These are phyloP conservation scores for Phenganax subtilis DNA, from an alignment of 92 coral and sea anemone species.

Conservation along the genomic window DNA sequence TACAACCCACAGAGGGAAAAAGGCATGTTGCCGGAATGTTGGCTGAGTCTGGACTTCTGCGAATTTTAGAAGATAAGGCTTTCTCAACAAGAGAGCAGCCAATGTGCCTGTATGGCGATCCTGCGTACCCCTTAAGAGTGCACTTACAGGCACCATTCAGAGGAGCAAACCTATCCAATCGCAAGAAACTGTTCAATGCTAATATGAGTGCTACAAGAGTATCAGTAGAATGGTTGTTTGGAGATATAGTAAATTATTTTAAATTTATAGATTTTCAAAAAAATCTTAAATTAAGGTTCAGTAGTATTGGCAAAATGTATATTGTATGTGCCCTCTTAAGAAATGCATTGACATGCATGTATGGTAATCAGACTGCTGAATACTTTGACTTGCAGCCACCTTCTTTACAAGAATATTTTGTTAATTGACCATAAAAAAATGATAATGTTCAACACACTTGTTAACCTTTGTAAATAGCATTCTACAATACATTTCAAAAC, in stretches of 20 bases:
- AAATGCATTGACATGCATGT: slow-evolving; percentile 26
- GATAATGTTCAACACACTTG: background rate
- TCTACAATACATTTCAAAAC: background rate
- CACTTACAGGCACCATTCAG: slow-evolving; percentile 5
- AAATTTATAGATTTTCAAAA: slow-evolving; percentile 23
- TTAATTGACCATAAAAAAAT: background rate
- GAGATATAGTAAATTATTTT: slow-evolving; percentile 18
- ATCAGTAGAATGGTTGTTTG: slow-evolving; percentile 24
- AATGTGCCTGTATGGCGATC: no score
- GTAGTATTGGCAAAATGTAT: slow-evolving; percentile 30
- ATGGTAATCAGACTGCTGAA: slow-evolving; percentile 2
- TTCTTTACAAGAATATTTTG: slow-evolving; percentile 20
- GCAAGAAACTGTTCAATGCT: background rate
- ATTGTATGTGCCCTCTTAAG: slow-evolving; percentile 17
- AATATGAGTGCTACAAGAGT: slow-evolving; percentile 10
- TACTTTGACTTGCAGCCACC: slow-evolving; percentile 28
- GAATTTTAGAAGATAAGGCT: background rate
- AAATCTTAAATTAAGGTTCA: slow-evolving; percentile 1
- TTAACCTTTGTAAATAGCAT: background rate
- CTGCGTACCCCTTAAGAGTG: slow-evolving; percentile 1
- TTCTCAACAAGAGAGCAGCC: background rate
- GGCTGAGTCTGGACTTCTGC: background rate
- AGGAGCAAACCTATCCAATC: background rate
- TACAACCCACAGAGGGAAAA: no score
- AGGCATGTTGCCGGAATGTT: no score